These are phyloP conservation scores for Hydroisotoma schaefferi DNA, from an alignment of 2,888 invertebrate species.

Conservation along the genomic window DNA sequence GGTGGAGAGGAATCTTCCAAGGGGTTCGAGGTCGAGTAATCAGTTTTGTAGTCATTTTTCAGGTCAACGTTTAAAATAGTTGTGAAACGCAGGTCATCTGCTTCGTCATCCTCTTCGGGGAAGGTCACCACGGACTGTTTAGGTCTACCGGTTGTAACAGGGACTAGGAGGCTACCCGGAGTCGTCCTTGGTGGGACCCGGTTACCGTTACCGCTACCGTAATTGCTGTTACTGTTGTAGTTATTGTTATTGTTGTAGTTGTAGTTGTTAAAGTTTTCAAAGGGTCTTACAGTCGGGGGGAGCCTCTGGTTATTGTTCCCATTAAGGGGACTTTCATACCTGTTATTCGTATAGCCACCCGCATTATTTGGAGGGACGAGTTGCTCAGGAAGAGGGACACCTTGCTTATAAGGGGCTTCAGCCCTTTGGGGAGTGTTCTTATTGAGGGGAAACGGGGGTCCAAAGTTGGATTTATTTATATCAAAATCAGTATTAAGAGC, in stretches of 20 bases:
- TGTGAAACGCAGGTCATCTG: conserved; percentile 34
- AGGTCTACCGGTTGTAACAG: conserved; percentile 4
- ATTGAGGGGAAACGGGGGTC: conserved; percentile 44
- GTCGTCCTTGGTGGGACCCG: conserved; percentile 19
- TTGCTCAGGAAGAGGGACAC: conserved; percentile 70
- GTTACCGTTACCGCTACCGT: conserved; percentile 36
- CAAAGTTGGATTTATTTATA: conserved; percentile 34
- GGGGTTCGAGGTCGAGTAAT: not conserved
- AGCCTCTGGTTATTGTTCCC: conserved; percentile 28
- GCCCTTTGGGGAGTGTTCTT: conserved; percentile 50
- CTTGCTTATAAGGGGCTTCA: conserved; percentile 61
- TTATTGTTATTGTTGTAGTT: conserved; percentile 27
- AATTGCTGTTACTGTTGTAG: conserved; percentile 16
- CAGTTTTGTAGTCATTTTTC: not conserved
- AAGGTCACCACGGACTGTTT: conserved; percentile 8
- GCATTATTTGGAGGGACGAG: conserved; percentile 55
- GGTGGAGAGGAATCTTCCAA: too few relatives aligned
- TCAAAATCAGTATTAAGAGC: conserved; percentile 41
- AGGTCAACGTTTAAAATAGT: conserved; percentile 11
- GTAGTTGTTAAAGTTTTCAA: too few relatives aligned
- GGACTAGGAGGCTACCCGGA: conserved; percentile 19
- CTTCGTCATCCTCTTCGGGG: conserved; percentile 35
- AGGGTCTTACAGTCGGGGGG: conserved; percentile 20
- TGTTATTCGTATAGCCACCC: conserved; percentile 5
- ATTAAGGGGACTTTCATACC: conserved; percentile 13